Evolutionary conservation across 2,797 vertebrate species (phyloP), one percentile per base, ranked within the genome.

Genomic region (Chloroceryle amazona): DNA sequence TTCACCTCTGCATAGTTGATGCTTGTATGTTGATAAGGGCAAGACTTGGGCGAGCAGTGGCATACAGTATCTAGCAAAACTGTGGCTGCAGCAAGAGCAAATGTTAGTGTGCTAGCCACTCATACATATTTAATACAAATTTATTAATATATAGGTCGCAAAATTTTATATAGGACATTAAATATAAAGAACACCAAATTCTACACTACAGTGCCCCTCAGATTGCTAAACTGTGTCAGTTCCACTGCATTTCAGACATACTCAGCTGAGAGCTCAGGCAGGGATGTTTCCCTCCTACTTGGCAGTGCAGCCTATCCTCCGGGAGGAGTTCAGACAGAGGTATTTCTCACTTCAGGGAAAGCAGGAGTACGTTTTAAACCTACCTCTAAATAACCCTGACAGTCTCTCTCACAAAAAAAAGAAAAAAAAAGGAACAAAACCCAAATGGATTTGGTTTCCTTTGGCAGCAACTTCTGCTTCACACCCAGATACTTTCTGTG

Each of bases 361-460:
- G 80, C 26, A 84, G 88, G 63, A 70, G 42, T 42, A n/a, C 13
- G 6, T 92, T 84, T 89, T 87, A 90, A 90, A 76, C n/a, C 37
- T 61, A 60, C 67, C 54, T 96, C 83, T 92, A 85, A 95, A 90
- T 89, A 96, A 89, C 49, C 41, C 78, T 89, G 93, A 92, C 74
- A 85, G 52, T 42, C 25, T 81, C 21, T 86, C 62, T 28, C 49
- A 51, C 3, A 8, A 82, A 78, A 72, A 44, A 33, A 35, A 35
- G 25, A 13, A n/a, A 22, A 57, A 57, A 73, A 73, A 46, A 21
- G 12, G 28, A 51, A 51, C 49, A 26, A 51, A 51, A 51, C 26
- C 49, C 49, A 51, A 51, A 51, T 5, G 3, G 9, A 46, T 60
- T 86, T 65, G 2, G 55, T 85, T 96, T 94, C 81, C 71, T 86